Evolutionary conservation across 1,140 invertebrate species (phyloP), one percentile per base, ranked within the genome.

Genomic region (Aphaenogaster floridana): DNA sequence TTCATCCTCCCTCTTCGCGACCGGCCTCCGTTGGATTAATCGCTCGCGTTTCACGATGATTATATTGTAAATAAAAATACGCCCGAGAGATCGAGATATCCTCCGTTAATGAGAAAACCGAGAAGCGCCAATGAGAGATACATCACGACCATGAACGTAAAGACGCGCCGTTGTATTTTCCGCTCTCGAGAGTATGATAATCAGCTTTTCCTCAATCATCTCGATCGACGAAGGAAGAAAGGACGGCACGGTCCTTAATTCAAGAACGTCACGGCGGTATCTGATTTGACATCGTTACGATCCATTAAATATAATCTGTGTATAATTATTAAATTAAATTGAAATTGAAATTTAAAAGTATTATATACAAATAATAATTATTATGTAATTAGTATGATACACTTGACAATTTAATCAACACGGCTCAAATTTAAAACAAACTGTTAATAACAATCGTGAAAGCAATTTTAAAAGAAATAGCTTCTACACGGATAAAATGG

Each of bases 131-230:
- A 90, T 90, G 86, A 90, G 76, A 90, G 86, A 90, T 78, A 77
- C 71, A 61, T 59, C 57, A n/a, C 42, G 36, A 57, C 21, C 48
- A 39, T 28, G 64, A 83, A 45, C 48, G 48, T 83, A 59, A 28
- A 28, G 28, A 83, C 39, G 28, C 52, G 8, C 69, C 39, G 57
- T 68, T 72, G 11, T 74, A 59, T 50, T 64, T 80, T 86, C 69
- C 54, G 28, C 17, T 39, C 63, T 17, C 11, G 13, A 50, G 36
- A 39, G 17, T 52, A 80, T 54, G 63, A 74, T 90, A 90, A 90
- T 90, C 89, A 81, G 89, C 86, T 90, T 90, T 90, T 54, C 77
- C 66, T 90, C 79, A 90, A 88, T 90, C 89, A 90, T 90, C 54
- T 80, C 61, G 42, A 76, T 71, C 54, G 39, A 45, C 28, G 17